phyloP scores from a whole-genome alignment of 2,797 vertebrate genomes.

The Ataeniobius toweri region DNA sequence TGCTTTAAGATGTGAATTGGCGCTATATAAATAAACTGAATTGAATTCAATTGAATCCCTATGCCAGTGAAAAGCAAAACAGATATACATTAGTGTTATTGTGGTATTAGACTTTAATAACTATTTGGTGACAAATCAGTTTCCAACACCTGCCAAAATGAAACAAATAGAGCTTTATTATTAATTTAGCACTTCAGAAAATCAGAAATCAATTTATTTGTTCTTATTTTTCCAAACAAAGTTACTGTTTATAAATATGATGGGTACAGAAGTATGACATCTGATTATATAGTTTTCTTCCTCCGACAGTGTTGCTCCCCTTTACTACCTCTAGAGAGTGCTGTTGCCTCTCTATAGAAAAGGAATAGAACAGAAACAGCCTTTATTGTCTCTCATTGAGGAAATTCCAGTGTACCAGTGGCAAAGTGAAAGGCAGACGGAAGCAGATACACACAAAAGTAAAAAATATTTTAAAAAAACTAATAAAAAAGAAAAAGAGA shows the following conservation, averaged over 20 bases:
- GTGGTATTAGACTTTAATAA: background rate
- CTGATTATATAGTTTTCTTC: background rate
- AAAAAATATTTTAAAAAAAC: too few species aligned
- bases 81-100: too few species aligned
- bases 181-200: background rate
- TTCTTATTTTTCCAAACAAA: background rate
- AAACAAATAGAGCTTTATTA: background rate
- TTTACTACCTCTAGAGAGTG: slow-evolving; percentile 46
- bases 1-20: too few species aligned
- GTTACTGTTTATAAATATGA: background rate
- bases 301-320: background rate
- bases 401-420: background rate
- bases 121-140: background rate
- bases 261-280: background rate
- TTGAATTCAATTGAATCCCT: too few species aligned
- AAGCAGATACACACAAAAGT: too few species aligned
- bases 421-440: background rate
- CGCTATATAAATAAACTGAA: too few species aligned
- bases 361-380: background rate
- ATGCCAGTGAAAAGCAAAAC: too few species aligned
- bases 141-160: background rate
- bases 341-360: slow-evolving; percentile 20
- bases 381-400: too few species aligned
- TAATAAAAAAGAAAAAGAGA: too few species aligned
- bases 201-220: background rate